Percentiles rank a stretch among this genome's conserved stretches.
Conservation (phyloP, 2,888 invertebrate species). For the Tetropium fuscum region DNA sequence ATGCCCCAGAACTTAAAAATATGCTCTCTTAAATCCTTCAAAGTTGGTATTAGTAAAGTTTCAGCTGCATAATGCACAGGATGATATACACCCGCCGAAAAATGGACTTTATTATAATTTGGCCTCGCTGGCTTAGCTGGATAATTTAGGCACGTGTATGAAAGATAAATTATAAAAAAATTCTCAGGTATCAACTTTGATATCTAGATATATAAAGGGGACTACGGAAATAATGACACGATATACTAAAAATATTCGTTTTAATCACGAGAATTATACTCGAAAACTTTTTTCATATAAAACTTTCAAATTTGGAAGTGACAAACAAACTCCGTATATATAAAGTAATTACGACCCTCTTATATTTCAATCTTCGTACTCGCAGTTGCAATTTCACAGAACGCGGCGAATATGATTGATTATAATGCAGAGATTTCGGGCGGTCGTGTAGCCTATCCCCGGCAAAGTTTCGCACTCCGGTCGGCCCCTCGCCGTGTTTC, state of each 20-base stretch:
- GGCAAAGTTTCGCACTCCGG: conserved; percentile 4
- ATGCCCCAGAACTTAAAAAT: too few relatives aligned
- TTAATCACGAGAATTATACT: conserved; percentile 9
- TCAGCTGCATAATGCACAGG: too few relatives aligned
- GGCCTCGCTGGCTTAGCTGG: too few relatives aligned
- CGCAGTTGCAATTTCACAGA: conserved; percentile 26
- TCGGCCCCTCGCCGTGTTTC: conserved; percentile 18
- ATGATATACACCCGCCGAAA: too few relatives aligned
- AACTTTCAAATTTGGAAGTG: conserved; percentile 12
- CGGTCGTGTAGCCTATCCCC: background rate
- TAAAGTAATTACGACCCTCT: conserved; percentile 26
- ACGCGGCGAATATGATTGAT: conserved; percentile 26
- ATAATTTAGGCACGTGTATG: too few relatives aligned
- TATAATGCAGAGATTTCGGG: conserved; percentile 28
- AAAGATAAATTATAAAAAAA: too few relatives aligned
- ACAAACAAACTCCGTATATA: conserved; percentile 24
- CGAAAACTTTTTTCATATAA: conserved; percentile 23
- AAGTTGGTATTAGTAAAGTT: too few relatives aligned
- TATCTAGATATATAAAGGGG: too few relatives aligned
- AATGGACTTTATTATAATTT: too few relatives aligned
- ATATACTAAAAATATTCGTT: conserved; percentile 13
- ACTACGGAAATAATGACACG: background rate
- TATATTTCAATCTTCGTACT: conserved; percentile 22
- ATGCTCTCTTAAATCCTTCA: too few relatives aligned
- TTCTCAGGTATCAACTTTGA: too few relatives aligned